Evolutionary conservation across 2,113 vertebrate species (phyloP), one percentile per base, ranked within the genome.

Genomic region (Sphaerodactylus townsendi): DNA sequence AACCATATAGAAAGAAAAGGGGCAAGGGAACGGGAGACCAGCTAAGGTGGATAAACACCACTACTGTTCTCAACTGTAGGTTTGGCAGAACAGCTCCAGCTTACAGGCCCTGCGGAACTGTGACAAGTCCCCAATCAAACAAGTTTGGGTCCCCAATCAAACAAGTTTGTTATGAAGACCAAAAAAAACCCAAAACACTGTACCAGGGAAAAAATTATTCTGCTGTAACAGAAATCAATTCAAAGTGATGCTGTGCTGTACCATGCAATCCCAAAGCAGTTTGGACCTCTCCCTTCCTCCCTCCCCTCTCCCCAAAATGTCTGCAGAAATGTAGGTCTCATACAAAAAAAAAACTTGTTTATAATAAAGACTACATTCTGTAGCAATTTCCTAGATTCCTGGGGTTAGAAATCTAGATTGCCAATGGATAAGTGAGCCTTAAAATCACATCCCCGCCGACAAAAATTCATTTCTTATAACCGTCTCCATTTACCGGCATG

Each of bases 381-480:
- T 96, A 97, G 96, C 97, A 97, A 96, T 97, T 97, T 97, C 96
- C 96, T 93, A 96, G 97, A 97, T 98, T 98, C 97, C 97, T 96
- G 97, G 96, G 97, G 97, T 97, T 97, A 97, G 97, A 98, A 97
- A 98, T 98, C 97, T 97, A 97, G 97, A 98, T 98, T 98, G 97
- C 97, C 97, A 98, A 98, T 98, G 97, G 98, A 98, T 98, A 98
- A 98, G 97, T 97, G 97, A 97, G 96, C 97, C 97, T 98, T 99
- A 98, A 98, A 99, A 99, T 98, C 97, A 98, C 98, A 98, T 99
- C 97, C 97, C 97, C 93, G 96, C 97, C 95, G 95, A 98, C 97
- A 97, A 97, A 97, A 97, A 97, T 97, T 97, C 96, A 98, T 98
- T 99, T 99, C 97, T 98, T 97, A 98, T 99, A 98, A 98, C 98